Conservation (phyloP, 2,113 vertebrate species). For the Indicator maculatus region DNA sequence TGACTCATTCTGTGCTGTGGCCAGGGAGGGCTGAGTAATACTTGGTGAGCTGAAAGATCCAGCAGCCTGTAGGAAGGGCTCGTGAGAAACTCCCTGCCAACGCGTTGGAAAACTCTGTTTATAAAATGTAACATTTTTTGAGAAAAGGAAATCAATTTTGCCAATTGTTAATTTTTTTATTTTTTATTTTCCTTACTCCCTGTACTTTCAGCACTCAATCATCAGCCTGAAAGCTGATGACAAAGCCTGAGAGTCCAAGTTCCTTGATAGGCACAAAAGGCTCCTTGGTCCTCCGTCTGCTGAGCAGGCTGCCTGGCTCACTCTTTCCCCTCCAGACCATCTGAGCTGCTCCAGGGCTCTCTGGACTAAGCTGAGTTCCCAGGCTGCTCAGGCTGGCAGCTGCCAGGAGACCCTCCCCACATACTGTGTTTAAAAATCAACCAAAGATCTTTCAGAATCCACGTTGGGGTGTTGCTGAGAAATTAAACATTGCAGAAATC, state of each 20-base stretch:
- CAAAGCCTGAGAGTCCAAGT: background rate
- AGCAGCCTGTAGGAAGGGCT: background rate
- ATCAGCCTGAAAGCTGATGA: background rate
- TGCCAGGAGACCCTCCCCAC: background rate
- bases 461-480: background rate
- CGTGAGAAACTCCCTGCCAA: background rate
- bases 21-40: background rate
- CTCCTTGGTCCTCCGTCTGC: background rate
- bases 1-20: background rate
- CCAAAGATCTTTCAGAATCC: background rate
- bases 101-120: background rate
- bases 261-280: background rate
- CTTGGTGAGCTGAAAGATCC: background rate
- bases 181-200: background rate
- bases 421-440: background rate
- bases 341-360: background rate
- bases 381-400: background rate
- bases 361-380: background rate
- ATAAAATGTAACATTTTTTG: background rate
- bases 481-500: background rate
- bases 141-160: background rate
- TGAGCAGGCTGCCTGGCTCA: background rate
- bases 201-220: background rate
- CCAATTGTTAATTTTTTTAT: background rate
- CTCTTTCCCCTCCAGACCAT: background rate